Evolutionary conservation across 2,888 invertebrate genomes (phyloP).

Genomic region (Rhyacophila evoluta): DNA sequence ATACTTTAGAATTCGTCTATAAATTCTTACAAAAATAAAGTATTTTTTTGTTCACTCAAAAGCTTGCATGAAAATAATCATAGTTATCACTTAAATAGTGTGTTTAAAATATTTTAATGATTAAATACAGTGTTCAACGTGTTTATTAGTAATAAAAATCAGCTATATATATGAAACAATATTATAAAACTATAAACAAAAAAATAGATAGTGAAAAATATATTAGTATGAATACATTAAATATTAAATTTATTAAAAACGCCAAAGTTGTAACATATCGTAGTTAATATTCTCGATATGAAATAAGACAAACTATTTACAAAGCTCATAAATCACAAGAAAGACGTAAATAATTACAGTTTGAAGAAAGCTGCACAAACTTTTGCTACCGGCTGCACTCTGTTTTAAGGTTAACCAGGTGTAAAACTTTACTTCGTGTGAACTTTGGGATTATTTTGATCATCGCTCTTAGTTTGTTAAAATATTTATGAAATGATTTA

Average conservation of each 20-base stretch:
- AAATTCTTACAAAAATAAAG: no score
- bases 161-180: no score
- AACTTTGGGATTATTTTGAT: background rate
- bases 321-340: background rate
- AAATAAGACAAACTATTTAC: background rate
- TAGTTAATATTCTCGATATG: background rate
- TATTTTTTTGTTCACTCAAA: no score
- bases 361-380: constrained; percentile 14
- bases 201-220: no score
- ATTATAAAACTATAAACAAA: no score
- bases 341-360: background rate
- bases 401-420: background rate
- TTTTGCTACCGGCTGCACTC: background rate
- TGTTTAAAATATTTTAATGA: background rate
- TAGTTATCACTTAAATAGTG: background rate
- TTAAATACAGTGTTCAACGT: background rate
- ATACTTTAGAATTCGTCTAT: background rate
- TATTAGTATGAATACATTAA: background rate
- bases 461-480: background rate
- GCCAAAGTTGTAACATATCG: background rate
- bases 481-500: background rate
- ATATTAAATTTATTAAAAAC: background rate
- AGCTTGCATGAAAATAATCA: no score
- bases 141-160: background rate
- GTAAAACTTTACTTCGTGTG: background rate